Evolutionary conservation across 2,797 vertebrate genomes (phyloP).

Genomic region (Prunella strophiata): DNA sequence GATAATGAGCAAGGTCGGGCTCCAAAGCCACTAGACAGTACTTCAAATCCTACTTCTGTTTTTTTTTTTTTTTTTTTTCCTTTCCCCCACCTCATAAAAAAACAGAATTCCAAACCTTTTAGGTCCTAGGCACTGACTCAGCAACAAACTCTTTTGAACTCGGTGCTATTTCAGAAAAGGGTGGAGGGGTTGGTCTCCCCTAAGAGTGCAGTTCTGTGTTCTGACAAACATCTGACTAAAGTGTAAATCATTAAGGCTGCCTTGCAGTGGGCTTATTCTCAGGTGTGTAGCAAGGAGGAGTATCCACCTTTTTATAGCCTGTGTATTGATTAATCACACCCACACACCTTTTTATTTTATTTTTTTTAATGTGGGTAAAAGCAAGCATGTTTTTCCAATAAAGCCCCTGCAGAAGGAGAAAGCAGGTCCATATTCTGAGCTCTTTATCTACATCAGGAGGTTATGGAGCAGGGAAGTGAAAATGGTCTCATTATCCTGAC

Average conservation of each 20-base stretch:
- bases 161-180: not conserved
- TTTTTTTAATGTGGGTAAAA: not conserved
- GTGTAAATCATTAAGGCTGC: not conserved
- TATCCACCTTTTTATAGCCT: not conserved
- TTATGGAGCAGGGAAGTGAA: slow-evolving; percentile 17
- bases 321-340: not conserved
- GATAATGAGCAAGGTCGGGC: slow-evolving; percentile 80
- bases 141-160: not conserved
- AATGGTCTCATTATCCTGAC: slow-evolving; percentile 5
- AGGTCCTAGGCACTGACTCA: not conserved
- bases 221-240: not conserved
- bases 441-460: not conserved
- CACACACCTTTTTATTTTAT: not conserved
- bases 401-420: not conserved
- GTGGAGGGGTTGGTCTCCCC: not conserved
- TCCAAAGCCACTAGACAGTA: slow-evolving; percentile 51
- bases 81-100: not conserved
- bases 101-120: not conserved
- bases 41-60: not conserved
- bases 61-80: accelerated
- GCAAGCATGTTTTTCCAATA: not conserved
- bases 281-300: not conserved
- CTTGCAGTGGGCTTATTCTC: not conserved
- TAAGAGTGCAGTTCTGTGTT: not conserved
- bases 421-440: not conserved